Evolutionary conservation across 2,888 invertebrate genomes (phyloP), one percentile per base, ranked within the genome.

Genomic region (Limenitis camilla): DNA sequence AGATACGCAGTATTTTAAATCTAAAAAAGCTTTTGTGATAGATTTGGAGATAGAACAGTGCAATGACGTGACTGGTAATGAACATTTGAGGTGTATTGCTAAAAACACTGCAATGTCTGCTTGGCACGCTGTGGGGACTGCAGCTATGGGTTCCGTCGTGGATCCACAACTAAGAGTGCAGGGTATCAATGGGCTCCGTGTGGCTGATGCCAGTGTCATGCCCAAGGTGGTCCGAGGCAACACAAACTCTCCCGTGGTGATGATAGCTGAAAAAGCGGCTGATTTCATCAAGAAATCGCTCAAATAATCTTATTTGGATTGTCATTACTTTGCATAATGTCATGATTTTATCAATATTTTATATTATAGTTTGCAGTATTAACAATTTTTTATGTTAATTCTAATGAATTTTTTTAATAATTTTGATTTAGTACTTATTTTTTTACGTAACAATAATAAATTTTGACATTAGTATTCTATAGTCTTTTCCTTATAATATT

Each of bases 21-120:
- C 53, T 0, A 74, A 72, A 55, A 62, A 66, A 0, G 79, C 81
- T 5, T 62, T 62, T 28, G 61, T 76, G 2, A 57, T 84, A 5
- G 66, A 79, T 33, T 55, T 80, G 1, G 60, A 64, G 2, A 55
- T 77, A 27, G 64, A 69, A 0, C 63, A 55, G 5, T 85, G 85
- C 58, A 56, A 62, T 1, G 61, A 65, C 55, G 35, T 80, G 61
- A 7, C 11, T 0, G 64, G 51, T 1, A 66, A 65, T 19, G 84
- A 82, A 5, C 76, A 77, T 62, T 75, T 88, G 72, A 79, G 70
- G 47, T 92, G 91, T 61, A 64, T 61, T 9, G 69, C 81, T 2
- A 65, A 45, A 35, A 67, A 69, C 28, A 65, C 72, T 59, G 81
- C 72, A 9, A 75, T 70, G 63, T 69, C 84, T 0, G 83, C 83